Evolutionary conservation across 2,888 invertebrate genomes (phyloP), one percentile per base, ranked within the genome.

Genomic region (Scaptomyza flava): DNA sequence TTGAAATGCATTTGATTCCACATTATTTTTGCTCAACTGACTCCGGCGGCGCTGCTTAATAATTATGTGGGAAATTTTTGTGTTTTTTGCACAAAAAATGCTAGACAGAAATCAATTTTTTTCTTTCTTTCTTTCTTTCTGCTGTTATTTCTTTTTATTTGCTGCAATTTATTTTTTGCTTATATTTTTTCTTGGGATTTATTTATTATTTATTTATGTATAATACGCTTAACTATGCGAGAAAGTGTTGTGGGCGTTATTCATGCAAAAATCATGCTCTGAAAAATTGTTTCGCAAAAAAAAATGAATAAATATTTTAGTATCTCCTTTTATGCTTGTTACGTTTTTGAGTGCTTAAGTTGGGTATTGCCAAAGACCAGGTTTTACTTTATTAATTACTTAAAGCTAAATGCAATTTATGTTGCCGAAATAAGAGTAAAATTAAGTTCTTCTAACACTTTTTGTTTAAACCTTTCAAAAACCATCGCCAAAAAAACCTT

Each of bases 191-290:
- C n/a, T 41, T 58, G 17, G 17, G 17, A 17, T 65, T 41, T 66
- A 60, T 36, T 45, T 48, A 48, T 48, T 47, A 51, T 36, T 30
- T 64, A 31, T 66, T 61, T 59, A 51, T 23, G 23, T 23, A 23
- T 23, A 23, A 23, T 51, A 71, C 62, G 65, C 69, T 64, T 59
- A 82, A 72, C 75, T 77, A 88, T 80, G 70, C 84, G 88, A 88
- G 84, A 84, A 84, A 84, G 84, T 80, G 78, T 82, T 88, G 84
- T 88, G 72, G 84, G 84, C 86, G 84, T 73, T 79, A 52, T 60
- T 57, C 60, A 70, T 11, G 47, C 41, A 68, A 73, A 64, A 60
- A 46, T 57, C 64, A 71, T 74, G 64, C 53, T 72, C 56, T 11
- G 11, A 65, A 64, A 69, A 52, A 36, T 48, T 51, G 43, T n/a